Conservation (phyloP, 2,888 invertebrate genomes). For the Mythimna vitellina region DNA sequence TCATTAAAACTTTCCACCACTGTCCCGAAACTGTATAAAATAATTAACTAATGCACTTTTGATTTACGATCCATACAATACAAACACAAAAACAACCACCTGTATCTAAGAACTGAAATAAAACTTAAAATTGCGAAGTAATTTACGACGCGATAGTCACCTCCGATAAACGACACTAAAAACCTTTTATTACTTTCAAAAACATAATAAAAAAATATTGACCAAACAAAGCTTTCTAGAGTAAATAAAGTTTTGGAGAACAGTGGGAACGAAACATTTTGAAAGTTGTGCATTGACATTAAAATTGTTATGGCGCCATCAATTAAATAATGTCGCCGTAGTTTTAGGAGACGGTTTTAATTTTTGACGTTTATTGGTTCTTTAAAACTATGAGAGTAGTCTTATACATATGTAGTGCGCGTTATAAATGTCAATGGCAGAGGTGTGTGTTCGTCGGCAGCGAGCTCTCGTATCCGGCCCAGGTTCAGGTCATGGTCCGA, state of each 20-base stretch:
- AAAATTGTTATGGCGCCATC: slow-evolving; percentile 85
- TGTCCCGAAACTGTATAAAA: slow-evolving; percentile 26
- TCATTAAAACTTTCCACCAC: slow-evolving; percentile 41
- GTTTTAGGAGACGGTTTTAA: slow-evolving; percentile 81
- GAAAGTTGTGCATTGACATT: slow-evolving; percentile 80
- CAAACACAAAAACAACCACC: slow-evolving; percentile 21
- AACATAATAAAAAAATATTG: slow-evolving; percentile 79
- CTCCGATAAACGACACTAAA: slow-evolving; percentile 71
- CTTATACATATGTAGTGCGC: background rate
- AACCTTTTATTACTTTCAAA: slow-evolving; percentile 80
- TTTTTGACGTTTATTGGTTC: slow-evolving; percentile 82
- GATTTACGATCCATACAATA: slow-evolving; percentile 50
- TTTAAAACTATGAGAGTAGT: slow-evolving; percentile 38
- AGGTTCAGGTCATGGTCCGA: no score
- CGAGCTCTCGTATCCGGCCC: no score
- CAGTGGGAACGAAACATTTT: slow-evolving; percentile 78
- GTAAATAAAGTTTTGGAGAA: slow-evolving; percentile 80
- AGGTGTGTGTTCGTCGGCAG: slow-evolving; percentile 2
- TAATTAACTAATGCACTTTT: slow-evolving; percentile 57
- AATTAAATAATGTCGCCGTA: slow-evolving; percentile 84
- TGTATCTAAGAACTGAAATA: slow-evolving; percentile 61
- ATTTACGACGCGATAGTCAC: slow-evolving; percentile 72
- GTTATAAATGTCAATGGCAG: slow-evolving; percentile 37
- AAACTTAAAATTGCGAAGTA: slow-evolving; percentile 69
- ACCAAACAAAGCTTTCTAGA: slow-evolving; percentile 81